Evolutionary conservation across 2,888 invertebrate species (phyloP), one percentile per base, ranked within the genome.

Genomic region (Sericinus montela): DNA sequence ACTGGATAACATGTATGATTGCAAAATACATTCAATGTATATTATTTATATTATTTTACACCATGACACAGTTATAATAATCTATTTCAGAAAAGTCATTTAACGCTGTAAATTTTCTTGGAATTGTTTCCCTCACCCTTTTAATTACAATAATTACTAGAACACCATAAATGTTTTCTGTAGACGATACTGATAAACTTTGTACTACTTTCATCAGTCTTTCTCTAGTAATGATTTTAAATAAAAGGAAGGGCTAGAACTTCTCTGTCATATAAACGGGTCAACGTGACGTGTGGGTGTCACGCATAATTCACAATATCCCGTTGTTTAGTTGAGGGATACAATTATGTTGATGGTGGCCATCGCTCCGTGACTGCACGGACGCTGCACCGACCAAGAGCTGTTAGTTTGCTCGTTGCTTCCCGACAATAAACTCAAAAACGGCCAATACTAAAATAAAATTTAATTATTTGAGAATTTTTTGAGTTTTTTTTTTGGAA

Each of bases 231-330:
- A 32, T 32, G 3, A 25, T 25, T 32, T 23, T 42, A 46, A 51
- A 48, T 38, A 38, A 25, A 40, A 28, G 32, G 30, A 46, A 29
- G 23, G 35, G 43, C 28, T 35, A 36, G 36, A 45, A 19, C 34
- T 50, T 32, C 40, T 52, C 11, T 32, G 41, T n/a, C 39, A 35
- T 42, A 38, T 51, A 51, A 45, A 57, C 54, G 56, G 55, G 59
- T 51, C 59, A 59, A 55, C 52, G 58, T 57, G 56, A 56, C 56
- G 60, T 56, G 75, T 80, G 73, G 77, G 78, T 72, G 83, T 77
- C 72, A 69, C 71, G 67, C 71, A 78, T 85, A 85, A 85, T 81
- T 80, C 82, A 84, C 80, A 62, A 74, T 76, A 80, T 85, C 85
- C 84, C 78, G 84, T 81, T 78, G 75, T 75, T 68, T 65, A 65